These are phyloP conservation scores for Zaprionus inermis DNA, from an alignment of 1,140 invertebrate genomes.

Conservation along the genomic window DNA sequence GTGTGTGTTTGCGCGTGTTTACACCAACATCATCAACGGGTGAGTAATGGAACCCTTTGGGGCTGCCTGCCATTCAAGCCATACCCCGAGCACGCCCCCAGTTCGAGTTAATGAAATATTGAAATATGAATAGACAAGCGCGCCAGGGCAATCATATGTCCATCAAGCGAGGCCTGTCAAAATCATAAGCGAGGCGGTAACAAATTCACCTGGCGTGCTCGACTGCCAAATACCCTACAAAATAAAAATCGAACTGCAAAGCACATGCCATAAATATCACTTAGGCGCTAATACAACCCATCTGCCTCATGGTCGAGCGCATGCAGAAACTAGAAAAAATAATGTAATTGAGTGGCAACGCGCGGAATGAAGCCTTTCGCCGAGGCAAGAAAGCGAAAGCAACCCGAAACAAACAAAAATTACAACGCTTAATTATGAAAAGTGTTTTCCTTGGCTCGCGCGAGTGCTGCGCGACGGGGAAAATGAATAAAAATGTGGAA, in stretches of 20 bases:
- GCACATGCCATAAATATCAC: not conserved
- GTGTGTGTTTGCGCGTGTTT: conserved; percentile 33
- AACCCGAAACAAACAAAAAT: conserved; percentile 69
- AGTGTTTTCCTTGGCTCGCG: conserved; percentile 56
- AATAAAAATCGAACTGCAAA: not conserved
- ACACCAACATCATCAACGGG: conserved; percentile 25
- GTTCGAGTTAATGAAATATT: conserved; percentile 55
- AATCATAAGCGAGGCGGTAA: conserved; percentile 17
- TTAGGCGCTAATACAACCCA: not conserved
- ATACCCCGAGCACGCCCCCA: conserved; percentile 31
- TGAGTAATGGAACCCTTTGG: conserved; percentile 18
- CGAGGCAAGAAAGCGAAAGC: conserved; percentile 11
- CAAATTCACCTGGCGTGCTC: too few relatives aligned
- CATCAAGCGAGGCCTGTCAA: conserved; percentile 46
- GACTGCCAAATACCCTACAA: conserved; percentile 11
- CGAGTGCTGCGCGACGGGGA: conserved; percentile 3
- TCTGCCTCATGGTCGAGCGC: not conserved
- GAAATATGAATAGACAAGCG: conserved; percentile 59
- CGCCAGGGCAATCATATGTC: conserved; percentile 63
- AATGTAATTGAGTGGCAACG: conserved; percentile 41
- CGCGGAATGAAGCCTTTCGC: conserved; percentile 43
- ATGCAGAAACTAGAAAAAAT: not conserved
- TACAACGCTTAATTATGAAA: conserved; percentile 80
- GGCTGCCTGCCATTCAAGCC: conserved; percentile 3
- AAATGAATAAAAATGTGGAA: conserved; percentile 49